Evolutionary conservation across 2,888 invertebrate genomes (phyloP), one percentile per base, ranked within the genome.

Genomic region (Phanerotoma sp.): DNA sequence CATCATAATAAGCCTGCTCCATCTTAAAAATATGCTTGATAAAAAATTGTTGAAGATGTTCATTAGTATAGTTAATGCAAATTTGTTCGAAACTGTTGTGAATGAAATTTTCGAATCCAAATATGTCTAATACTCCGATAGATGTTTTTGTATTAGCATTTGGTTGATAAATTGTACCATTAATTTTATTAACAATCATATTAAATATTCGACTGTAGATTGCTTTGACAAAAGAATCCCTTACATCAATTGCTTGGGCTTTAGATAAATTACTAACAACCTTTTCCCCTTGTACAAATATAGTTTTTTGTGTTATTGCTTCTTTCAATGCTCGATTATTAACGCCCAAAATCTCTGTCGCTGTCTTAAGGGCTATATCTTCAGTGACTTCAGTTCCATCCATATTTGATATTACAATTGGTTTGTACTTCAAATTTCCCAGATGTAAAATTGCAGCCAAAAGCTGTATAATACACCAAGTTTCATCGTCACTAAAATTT

Each of bases 21-120:
- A 96, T 81, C 79, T 96, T 97, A 75, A 97, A 97, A 68, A 97
- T 94, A 71, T 96, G 95, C 49, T 87, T 87, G 0, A 96, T 93
- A 73, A 97, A 97, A 77, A 96, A 96, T 78, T 97, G 96, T 75
- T 97, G 96, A 33, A 97, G 81, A 72, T 92, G 93, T 79, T 97
- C 97, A 75, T 97, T 97, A 2, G 96, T 96, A 74, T 92, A 96
- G 79, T 97, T 97, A 64, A 97, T 96, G 75, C 96, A 96, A 51
- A 97, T 80, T 74, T 97, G 96, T 71, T 97, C 96, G 74, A 96
- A 96, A 76, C 94, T 94, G 74, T 96, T 96, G 7, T 82, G 82
- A 5, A 86, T 85, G 70, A 97, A 96, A 74, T 96, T 96, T 80
- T 97, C 97, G 78, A 97, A 98, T 1, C 97, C 97, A 73, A 96